phyloP scores from a whole-genome alignment of 1,140 invertebrate genomes.

The Calliphora vicina region DNA sequence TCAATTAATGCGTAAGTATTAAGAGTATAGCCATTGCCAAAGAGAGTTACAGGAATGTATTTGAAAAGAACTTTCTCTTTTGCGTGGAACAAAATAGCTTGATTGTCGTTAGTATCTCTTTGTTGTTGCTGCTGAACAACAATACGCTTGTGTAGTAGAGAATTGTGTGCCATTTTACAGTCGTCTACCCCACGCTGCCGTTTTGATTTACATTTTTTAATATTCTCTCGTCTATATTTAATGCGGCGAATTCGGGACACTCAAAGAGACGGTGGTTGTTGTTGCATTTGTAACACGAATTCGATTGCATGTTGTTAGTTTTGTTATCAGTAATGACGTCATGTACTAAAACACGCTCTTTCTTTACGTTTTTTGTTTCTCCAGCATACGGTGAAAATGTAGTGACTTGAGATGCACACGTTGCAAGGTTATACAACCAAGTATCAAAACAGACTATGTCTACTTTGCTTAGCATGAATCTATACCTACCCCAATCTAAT shows the following conservation, averaged over 20 bases:
- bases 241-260: no score
- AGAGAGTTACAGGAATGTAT: neutral
- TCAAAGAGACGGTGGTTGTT: neutral
- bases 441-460: conserved; percentile 12
- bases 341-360: neutral
- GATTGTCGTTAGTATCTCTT: no score
- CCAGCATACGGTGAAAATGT: neutral
- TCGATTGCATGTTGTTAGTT: neutral
- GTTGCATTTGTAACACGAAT: neutral
- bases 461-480: neutral
- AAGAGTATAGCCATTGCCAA: neutral
- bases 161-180: no score
- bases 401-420: neutral
- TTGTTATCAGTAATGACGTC: neutral
- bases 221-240: no score
- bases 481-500: conserved; percentile 4
- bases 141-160: no score
- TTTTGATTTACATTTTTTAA: no score
- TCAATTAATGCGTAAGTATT: conserved; percentile 18
- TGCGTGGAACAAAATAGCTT: neutral
- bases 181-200: no score
- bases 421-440: neutral
- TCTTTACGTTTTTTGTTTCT: neutral
- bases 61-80: neutral
- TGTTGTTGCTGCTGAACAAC: no score